These are phyloP conservation scores for Mobula birostris DNA, from an alignment of 2,113 vertebrate genomes.

Conservation along the genomic window DNA sequence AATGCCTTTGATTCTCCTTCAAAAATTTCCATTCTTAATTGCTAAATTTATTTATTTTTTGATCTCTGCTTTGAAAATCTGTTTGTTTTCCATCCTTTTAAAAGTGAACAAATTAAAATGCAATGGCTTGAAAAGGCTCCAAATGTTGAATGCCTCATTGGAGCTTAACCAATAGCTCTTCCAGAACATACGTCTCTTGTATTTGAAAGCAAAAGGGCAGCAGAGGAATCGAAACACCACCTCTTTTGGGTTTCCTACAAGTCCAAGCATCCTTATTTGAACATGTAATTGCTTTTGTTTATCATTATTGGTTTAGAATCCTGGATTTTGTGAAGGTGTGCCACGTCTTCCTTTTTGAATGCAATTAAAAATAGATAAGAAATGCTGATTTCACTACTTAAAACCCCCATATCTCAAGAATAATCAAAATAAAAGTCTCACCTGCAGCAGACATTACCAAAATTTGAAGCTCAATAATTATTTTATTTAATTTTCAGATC, in stretches of 20 bases:
- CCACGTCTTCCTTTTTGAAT: too few relatives aligned
- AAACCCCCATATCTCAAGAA: neutral
- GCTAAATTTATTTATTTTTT: neutral
- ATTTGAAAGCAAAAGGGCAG: neutral
- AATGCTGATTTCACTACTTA: neutral
- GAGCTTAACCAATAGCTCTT: neutral
- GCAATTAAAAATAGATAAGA: neutral
- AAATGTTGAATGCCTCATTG: neutral
- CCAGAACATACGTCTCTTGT: neutral
- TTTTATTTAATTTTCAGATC: neutral
- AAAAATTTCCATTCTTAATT: neutral
- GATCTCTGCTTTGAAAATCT: neutral
- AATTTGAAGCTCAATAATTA: neutral
- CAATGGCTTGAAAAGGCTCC: neutral
- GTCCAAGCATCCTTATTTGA: neutral
- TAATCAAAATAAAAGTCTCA: neutral
- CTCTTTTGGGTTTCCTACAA: neutral
- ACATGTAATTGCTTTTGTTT: too few relatives aligned
- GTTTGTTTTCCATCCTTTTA: neutral
- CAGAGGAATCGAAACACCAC: neutral
- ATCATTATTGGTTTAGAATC: neutral
- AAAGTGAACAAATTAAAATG: neutral
- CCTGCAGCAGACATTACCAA: neutral
- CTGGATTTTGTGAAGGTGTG: neutral
- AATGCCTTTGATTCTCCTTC: constrained; percentile 14